Conservation (phyloP, 2,113 vertebrate genomes). For the Scomber japonicus region DNA sequence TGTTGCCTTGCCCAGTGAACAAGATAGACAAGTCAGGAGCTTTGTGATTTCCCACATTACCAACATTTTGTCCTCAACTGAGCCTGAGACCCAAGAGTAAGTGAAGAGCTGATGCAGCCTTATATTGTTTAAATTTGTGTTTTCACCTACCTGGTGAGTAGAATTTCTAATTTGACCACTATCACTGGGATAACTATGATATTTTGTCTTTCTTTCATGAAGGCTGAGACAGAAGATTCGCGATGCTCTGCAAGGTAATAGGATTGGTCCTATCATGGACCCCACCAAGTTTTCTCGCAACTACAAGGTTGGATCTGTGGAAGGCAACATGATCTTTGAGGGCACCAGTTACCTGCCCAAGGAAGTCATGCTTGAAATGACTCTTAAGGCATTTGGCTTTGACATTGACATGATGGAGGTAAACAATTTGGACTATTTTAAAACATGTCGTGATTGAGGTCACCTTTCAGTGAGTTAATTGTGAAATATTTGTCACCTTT, state of each 20-base stretch:
- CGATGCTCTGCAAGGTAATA: constrained; percentile 85
- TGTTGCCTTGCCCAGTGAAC: constrained; percentile 80
- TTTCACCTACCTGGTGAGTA: too few species aligned
- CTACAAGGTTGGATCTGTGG: constrained; percentile 88
- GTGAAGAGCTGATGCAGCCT: constrained; percentile 42
- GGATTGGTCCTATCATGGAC: constrained; percentile 84
- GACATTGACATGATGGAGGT: constrained; percentile 94
- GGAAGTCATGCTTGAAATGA: constrained; percentile 94
- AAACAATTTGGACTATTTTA: constrained; percentile 29
- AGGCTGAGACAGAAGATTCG: constrained; percentile 88
- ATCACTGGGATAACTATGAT: neutral
- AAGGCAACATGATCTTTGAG: constrained; percentile 94
- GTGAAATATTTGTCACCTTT: constrained; percentile 11
- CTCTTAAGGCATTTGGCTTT: constrained; percentile 88
- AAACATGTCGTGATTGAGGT: neutral
- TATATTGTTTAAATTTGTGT: neutral
- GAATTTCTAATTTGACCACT: neutral
- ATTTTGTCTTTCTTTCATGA: constrained; percentile 11
- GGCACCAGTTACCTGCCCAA: constrained; percentile 88
- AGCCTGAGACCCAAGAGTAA: constrained; percentile 85
- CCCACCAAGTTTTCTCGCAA: constrained; percentile 90
- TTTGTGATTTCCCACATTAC: constrained; percentile 91
- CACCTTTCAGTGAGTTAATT: neutral
- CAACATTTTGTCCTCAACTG: constrained; percentile 91
- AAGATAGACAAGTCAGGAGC: constrained; percentile 90